A percentile compares a stretch with the other conserved stretches of the same genome.
Evolutionary conservation across 2,113 vertebrate species (phyloP).

Genomic region (Ailuropoda melanoleuca): DNA sequence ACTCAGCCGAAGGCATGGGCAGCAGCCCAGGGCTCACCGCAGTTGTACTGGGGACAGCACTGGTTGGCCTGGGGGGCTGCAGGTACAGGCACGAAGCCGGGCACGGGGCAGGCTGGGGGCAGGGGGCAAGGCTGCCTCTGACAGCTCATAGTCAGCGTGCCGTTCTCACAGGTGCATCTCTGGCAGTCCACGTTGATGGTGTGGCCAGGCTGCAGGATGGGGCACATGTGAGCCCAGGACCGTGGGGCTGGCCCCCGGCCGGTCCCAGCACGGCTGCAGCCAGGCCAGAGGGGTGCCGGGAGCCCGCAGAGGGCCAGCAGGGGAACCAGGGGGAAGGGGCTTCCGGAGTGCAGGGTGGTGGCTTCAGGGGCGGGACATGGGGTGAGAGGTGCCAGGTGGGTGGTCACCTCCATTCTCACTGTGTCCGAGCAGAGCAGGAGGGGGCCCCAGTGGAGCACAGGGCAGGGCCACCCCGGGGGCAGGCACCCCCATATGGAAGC

Average conservation of each 20-base stretch:
- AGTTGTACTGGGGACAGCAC: conserved; percentile 81
- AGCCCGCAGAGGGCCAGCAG: rapidly evolving
- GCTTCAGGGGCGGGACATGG: neutral
- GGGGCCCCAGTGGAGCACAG: rapidly evolving
- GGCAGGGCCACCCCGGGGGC: rapidly evolving
- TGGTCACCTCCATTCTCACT: rapidly evolving
- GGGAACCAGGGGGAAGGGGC: neutral
- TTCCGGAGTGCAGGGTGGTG: rapidly evolving
- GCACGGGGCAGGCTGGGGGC: conserved; percentile 56
- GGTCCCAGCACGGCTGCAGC: rapidly evolving
- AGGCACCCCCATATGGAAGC: rapidly evolving
- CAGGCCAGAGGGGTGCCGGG: rapidly evolving
- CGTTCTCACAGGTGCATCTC: conserved; percentile 81
- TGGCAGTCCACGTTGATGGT: conserved; percentile 75
- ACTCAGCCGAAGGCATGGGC: rapidly evolving
- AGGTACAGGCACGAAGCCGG: conserved; percentile 74
- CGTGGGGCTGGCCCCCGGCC: rapidly evolving
- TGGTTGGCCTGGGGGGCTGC: conserved; percentile 53
- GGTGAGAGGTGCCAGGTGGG: rapidly evolving
- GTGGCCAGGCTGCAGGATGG: conserved; percentile 77
- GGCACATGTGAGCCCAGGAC: rapidly evolving
- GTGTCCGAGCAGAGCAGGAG: no score
- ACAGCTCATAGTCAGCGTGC: conserved; percentile 72
- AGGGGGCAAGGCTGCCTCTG: conserved; percentile 51
- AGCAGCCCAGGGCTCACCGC: conserved; percentile 75